Evolutionary conservation across 2,797 vertebrate species (phyloP).

Genomic region (Anguilla pacifica): DNA sequence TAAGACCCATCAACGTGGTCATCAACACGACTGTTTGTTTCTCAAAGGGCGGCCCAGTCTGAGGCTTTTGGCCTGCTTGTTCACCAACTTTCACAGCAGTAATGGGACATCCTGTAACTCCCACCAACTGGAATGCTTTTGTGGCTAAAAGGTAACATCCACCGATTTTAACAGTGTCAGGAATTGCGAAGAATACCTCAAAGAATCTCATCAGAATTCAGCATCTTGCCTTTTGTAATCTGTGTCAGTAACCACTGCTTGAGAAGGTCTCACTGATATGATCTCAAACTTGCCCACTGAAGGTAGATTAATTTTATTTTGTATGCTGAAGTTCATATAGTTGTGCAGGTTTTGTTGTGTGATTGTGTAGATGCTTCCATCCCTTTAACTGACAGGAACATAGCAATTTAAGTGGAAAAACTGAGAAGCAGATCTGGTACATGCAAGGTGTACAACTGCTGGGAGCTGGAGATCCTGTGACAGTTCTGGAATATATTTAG

Average conservation of each 20-base stretch:
- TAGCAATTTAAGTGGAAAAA: conserved; percentile 37
- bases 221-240: too few relatives aligned
- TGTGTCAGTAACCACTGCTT: background rate
- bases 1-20: conserved; percentile 37
- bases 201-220: too few relatives aligned
- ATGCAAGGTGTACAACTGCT: conserved; percentile 35
- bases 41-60: background rate
- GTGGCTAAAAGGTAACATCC: background rate
- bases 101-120: background rate
- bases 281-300: background rate
- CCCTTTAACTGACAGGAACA: background rate
- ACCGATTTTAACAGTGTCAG: background rate
- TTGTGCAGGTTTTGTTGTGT: background rate
- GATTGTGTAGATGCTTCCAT: background rate
- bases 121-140: background rate
- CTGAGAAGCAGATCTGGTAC: conserved; percentile 34
- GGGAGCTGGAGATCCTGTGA: conserved; percentile 37
- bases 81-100: background rate
- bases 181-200: background rate
- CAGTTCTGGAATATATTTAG: conserved; percentile 51
- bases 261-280: background rate
- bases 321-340: background rate
- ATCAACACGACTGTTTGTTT: conserved; percentile 24
- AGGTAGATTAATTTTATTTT: background rate
- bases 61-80: background rate